A percentile compares a stretch with the other conserved stretches of the same genome.
These are phyloP conservation scores for Lithophane semibrunnea DNA, from an alignment of 2,888 invertebrate genomes.

Conservation along the genomic window DNA sequence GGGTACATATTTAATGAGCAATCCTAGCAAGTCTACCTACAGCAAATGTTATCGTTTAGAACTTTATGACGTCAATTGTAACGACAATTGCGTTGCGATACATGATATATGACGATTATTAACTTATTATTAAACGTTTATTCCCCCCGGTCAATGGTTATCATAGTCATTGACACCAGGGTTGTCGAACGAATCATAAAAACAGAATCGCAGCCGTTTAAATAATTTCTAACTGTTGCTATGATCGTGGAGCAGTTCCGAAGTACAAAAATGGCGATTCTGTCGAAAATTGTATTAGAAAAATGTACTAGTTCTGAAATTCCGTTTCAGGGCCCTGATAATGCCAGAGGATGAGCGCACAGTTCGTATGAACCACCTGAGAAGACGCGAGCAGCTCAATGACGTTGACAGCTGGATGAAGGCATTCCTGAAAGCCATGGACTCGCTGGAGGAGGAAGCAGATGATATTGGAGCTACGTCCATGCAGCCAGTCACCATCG, in stretches of 20 bases:
- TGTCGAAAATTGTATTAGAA: not conserved
- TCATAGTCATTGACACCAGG: slow-evolving; percentile 44
- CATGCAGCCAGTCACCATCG: slow-evolving; percentile 97
- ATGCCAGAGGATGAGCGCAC: slow-evolving; percentile 97
- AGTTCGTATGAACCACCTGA: slow-evolving; percentile 95
- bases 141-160: slow-evolving; percentile 52
- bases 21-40: slow-evolving; percentile 23
- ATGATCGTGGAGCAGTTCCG: not conserved
- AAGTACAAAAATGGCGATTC: not conserved
- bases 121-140: slow-evolving; percentile 52
- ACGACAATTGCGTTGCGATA: slow-evolving; percentile 26
- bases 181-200: slow-evolving; percentile 32
- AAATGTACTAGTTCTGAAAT: not conserved
- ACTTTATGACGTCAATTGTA: slow-evolving; percentile 58
- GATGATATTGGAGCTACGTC: slow-evolving; percentile 95
- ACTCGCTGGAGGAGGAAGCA: slow-evolving; percentile 94
- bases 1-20: slow-evolving; percentile 1
- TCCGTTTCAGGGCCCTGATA: slow-evolving; percentile 92
- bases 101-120: slow-evolving; percentile 46
- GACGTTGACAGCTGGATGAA: slow-evolving; percentile 98
- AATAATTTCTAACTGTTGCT: slow-evolving; percentile 9
- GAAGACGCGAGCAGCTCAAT: slow-evolving; percentile 94
- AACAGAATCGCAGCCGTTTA: slow-evolving; percentile 28
- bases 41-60: slow-evolving; percentile 39
- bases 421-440: slow-evolving; percentile 96